Conservation (phyloP, 2,113 vertebrate species). For the Bufo bufo region DNA sequence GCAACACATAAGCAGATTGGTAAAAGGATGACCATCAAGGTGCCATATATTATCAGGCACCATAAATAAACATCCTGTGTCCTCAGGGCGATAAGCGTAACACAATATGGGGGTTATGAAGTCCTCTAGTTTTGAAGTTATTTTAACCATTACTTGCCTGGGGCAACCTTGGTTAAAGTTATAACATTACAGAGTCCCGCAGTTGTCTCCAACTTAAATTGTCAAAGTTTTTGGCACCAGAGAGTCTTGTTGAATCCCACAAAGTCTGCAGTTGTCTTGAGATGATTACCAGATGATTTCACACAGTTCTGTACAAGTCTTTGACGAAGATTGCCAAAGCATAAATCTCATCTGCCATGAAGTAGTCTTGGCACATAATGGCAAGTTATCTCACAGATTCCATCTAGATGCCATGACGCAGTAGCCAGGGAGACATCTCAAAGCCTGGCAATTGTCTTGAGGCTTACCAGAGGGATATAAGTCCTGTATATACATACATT, state of each 20-base stretch:
- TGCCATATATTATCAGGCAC: not conserved
- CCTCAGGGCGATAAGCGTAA: not conserved
- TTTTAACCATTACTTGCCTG: not conserved
- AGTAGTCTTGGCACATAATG: not conserved
- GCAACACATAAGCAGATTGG: not conserved
- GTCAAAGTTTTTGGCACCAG: not conserved
- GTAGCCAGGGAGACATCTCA: not conserved
- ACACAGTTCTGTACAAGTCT: not conserved
- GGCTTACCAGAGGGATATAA: not conserved
- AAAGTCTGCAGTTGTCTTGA: conserved; percentile 18
- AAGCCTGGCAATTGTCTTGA: not conserved
- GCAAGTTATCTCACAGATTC: not conserved
- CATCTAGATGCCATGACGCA: not conserved
- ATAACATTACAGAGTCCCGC: conserved; percentile 1
- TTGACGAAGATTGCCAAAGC: not conserved
- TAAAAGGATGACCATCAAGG: not conserved
- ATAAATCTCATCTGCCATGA: not conserved
- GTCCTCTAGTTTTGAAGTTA: not conserved
- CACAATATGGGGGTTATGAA: not conserved
- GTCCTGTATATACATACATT: not conserved
- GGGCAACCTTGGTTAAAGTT: not conserved
- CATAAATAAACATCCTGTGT: not conserved
- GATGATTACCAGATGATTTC: not conserved
- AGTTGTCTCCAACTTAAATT: not conserved
- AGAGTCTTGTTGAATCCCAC: not conserved